Percentiles rank a stretch among this genome's conserved stretches.
phyloP scores from a whole-genome alignment of 2,113 vertebrate genomes.

The Lontra canadensis region DNA sequence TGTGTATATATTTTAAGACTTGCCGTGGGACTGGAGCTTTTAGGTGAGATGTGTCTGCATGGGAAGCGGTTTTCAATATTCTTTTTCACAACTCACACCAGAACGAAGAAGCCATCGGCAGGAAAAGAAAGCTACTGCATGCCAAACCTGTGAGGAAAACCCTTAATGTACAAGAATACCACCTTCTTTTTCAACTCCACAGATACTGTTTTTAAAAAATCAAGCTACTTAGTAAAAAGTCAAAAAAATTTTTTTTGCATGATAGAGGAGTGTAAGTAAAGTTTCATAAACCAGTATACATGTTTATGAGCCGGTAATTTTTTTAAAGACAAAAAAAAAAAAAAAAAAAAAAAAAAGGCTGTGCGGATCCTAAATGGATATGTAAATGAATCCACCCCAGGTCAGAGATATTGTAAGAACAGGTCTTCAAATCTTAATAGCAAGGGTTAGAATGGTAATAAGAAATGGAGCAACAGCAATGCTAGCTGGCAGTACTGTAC shows the following conservation, averaged over 20 bases:
- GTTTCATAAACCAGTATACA: conserved; percentile 42
- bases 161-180: background rate
- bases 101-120: background rate
- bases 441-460: background rate
- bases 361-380: background rate
- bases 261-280: conserved; percentile 52
- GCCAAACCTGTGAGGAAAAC: background rate
- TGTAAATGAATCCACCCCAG: conserved; percentile 18
- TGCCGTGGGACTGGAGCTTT: background rate
- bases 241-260: background rate
- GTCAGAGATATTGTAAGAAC: background rate
- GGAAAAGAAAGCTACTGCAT: background rate
- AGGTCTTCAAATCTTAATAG: background rate
- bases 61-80: background rate
- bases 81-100: background rate
- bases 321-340: background rate
- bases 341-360: background rate
- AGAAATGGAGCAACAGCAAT: background rate
- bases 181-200: background rate
- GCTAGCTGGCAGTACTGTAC: background rate
- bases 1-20: background rate
- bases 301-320: conserved; percentile 29
- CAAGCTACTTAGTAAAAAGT: conserved; percentile 57
- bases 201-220: background rate
- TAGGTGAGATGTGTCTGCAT: background rate